Evolutionary conservation across 2,113 vertebrate species (phyloP).

Genomic region (Prolemur simus): DNA sequence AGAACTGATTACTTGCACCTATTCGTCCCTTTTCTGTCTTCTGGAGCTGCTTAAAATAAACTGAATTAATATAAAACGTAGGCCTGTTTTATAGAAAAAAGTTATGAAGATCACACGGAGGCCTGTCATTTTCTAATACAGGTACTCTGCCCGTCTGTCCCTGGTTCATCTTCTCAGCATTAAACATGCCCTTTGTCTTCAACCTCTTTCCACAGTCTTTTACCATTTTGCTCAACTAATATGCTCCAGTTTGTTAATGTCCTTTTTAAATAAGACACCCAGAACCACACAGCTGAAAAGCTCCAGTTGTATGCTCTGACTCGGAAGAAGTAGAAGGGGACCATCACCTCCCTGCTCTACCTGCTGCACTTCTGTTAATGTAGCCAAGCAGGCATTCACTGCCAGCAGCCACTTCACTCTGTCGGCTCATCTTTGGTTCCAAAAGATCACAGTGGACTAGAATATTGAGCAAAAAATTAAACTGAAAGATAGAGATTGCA

Average conservation of each 20-base stretch:
- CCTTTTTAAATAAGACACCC: background rate
- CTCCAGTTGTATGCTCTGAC: background rate
- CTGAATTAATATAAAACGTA: background rate
- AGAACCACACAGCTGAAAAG: background rate
- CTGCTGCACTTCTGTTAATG: background rate
- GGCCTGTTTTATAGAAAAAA: background rate
- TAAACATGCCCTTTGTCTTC: background rate
- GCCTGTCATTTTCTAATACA: background rate
- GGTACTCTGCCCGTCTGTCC: background rate
- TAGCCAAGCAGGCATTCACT: background rate
- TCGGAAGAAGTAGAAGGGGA: background rate
- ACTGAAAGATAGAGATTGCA: background rate
- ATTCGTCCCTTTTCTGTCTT: background rate
- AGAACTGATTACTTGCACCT: background rate
- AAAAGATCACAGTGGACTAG: background rate
- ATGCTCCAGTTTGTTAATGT: background rate
- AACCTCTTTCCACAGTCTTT: background rate
- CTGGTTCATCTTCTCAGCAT: background rate
- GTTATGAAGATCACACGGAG: background rate
- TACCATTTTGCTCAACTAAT: background rate
- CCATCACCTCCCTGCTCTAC: background rate
- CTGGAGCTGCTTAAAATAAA: background rate
- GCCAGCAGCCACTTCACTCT: background rate
- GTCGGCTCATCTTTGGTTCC: background rate
- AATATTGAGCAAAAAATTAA: background rate